These are phyloP conservation scores for Homarus gammarus DNA, from an alignment of 2,888 invertebrate genomes.

Conservation along the genomic window DNA sequence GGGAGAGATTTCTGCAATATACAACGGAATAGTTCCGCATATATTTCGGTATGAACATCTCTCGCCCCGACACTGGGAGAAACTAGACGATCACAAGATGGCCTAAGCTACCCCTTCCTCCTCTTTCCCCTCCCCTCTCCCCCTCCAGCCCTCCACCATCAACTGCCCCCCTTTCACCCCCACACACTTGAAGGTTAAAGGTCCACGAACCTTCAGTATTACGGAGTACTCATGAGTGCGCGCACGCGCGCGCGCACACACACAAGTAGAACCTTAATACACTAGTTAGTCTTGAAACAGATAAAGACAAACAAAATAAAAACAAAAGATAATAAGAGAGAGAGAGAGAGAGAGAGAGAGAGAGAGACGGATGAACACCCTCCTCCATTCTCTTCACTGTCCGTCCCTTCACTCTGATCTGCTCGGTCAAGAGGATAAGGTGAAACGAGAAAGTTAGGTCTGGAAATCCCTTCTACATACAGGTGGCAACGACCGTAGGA, in stretches of 20 bases:
- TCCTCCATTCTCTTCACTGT: not conserved
- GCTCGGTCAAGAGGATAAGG: not conserved
- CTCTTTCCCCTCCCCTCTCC: constrained; percentile 5
- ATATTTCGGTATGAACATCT: not conserved
- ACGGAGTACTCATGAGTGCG: not conserved
- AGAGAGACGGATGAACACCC: constrained; percentile 13
- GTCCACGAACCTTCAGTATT: constrained; percentile 2
- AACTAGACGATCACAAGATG: not conserved
- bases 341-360: constrained; percentile 18
- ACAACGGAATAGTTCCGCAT: not conserved
- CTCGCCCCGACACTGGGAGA: not conserved
- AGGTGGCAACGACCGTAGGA: not conserved
- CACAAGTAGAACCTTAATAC: no score
- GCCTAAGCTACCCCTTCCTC: constrained; percentile 17
- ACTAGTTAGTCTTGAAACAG: not conserved
- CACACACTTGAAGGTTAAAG: constrained; percentile 39
- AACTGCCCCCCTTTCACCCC: not conserved
- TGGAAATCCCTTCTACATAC: not conserved
- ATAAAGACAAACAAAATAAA: constrained; percentile 1
- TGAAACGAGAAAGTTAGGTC: not conserved
- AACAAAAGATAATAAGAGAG: constrained; percentile 14
- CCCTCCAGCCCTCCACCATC: no score
- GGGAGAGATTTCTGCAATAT: not conserved
- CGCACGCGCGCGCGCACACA: not conserved
- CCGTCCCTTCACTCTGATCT: not conserved